Conservation (phyloP, 1,140 invertebrate genomes). For the Pollicipes pollicipes region DNA sequence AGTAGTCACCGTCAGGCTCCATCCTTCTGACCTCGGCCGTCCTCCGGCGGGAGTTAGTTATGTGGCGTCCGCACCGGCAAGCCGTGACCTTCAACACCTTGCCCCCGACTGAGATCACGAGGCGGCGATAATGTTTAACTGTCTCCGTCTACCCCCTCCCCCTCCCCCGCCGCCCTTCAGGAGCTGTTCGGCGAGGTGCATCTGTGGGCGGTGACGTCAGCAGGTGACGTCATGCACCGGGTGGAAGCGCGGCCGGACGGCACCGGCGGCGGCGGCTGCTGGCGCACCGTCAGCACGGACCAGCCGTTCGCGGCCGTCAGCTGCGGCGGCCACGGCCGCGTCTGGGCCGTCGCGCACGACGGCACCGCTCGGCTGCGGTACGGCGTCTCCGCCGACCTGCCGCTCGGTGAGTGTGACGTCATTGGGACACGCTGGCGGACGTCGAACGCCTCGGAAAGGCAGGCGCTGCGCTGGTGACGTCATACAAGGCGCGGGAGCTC, state of each 20-base stretch:
- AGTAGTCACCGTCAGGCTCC: too few species aligned
- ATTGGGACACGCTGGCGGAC: constrained; percentile 21
- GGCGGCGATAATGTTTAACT: too few species aligned
- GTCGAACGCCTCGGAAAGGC: neutral
- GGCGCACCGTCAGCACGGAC: constrained; percentile 60
- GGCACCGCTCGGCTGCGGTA: constrained; percentile 48
- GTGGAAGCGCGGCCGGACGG: constrained; percentile 46
- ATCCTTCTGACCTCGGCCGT: too few species aligned
- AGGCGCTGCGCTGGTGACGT: too few species aligned
- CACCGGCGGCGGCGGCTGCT: constrained; percentile 27
- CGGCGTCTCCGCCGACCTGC: constrained; percentile 21
- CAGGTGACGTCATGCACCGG: constrained; percentile 53
- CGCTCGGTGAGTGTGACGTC: constrained; percentile 21
- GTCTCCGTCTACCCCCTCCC: too few species aligned
- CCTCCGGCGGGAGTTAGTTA: too few species aligned
- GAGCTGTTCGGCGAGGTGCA: constrained; percentile 27
- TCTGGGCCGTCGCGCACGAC: constrained; percentile 73
- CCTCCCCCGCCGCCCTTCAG: too few species aligned
- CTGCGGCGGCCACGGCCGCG: constrained; percentile 35
- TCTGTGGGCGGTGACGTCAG: constrained; percentile 62
- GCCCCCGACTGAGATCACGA: too few species aligned
- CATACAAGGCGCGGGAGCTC: too few species aligned
- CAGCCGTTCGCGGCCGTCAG: constrained; percentile 54
- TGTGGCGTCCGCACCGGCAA: too few species aligned
- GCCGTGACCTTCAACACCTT: too few species aligned